phyloP scores from a whole-genome alignment of 2,797 vertebrate genomes.

The Oreochromis grahami region DNA sequence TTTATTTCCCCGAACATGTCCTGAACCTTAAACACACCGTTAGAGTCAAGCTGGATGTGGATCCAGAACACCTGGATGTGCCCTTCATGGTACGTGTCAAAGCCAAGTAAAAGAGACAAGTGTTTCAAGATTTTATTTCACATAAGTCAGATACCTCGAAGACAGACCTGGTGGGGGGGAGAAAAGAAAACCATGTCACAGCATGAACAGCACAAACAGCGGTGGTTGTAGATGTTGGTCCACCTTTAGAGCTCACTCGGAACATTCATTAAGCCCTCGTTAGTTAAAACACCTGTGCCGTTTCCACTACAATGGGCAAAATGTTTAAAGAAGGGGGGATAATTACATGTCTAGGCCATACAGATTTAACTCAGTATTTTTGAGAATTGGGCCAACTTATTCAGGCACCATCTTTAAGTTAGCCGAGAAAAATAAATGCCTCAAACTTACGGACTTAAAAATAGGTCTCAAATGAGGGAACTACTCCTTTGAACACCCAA shows the following conservation, averaged over 20 bases:
- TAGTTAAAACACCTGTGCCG: accelerated
- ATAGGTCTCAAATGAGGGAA: background rate
- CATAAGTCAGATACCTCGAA: background rate
- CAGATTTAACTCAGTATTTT: accelerated
- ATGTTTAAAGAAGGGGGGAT: background rate
- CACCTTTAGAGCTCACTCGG: background rate
- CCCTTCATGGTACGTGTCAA: background rate
- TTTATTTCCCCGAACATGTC: background rate
- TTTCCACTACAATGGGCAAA: background rate
- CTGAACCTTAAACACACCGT: background rate
- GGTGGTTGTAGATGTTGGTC: background rate
- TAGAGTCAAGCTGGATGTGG: background rate
- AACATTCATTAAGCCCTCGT: background rate
- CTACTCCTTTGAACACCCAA: background rate
- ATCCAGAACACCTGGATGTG: background rate
- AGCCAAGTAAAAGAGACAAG: background rate
- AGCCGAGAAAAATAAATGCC: background rate
- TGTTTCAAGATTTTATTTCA: slow-evolving; percentile 34
- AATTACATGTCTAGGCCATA: background rate
- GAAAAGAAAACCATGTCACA: accelerated
- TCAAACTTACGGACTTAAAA: background rate
- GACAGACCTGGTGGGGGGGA: background rate
- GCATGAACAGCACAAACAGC: background rate
- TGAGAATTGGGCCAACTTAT: background rate
- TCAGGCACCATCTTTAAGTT: background rate